Percentiles rank a stretch among this genome's conserved stretches.
These are phyloP conservation scores for Steatocranus sp. DNA, from an alignment of 2,797 vertebrate genomes.

Conservation along the genomic window DNA sequence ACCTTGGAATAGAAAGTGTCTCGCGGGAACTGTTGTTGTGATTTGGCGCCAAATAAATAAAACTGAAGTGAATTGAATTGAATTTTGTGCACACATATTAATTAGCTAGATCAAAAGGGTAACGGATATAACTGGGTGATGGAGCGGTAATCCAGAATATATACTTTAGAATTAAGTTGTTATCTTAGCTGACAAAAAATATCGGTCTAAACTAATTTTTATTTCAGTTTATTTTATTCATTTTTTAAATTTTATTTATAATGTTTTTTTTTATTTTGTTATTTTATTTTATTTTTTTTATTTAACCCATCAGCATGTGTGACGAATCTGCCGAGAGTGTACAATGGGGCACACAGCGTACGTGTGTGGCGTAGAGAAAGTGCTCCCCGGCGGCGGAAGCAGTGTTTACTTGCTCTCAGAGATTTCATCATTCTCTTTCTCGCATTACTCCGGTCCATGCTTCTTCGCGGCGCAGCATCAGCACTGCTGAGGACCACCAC, in stretches of 20 bases:
- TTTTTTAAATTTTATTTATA: background rate
- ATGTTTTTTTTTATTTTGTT: fast-evolving
- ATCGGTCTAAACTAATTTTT: background rate
- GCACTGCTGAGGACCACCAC: slow-evolving; percentile 71
- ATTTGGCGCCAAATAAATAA: background rate
- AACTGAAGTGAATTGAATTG: background rate
- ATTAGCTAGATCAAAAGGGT: background rate
- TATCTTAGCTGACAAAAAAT: background rate
- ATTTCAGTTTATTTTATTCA: background rate
- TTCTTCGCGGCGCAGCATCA: slow-evolving; percentile 64
- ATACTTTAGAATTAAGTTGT: background rate
- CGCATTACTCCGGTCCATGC: slow-evolving; percentile 67
- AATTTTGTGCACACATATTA: background rate
- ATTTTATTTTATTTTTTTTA: fast-evolving
- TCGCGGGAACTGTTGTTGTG: background rate
- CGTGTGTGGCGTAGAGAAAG: slow-evolving; percentile 49
- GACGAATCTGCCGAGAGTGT: slow-evolving; percentile 52
- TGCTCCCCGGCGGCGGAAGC: background rate
- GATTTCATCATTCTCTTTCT: slow-evolving; percentile 81
- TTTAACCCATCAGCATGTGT: background rate
- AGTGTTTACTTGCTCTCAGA: slow-evolving; percentile 36
- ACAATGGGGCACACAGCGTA: fast-evolving
- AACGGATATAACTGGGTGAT: background rate
- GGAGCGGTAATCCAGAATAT: background rate
- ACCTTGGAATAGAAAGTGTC: background rate